Base-by-base conservation (phyloP, 2,888 invertebrate species). In the Leptopilina myrica region DNA sequence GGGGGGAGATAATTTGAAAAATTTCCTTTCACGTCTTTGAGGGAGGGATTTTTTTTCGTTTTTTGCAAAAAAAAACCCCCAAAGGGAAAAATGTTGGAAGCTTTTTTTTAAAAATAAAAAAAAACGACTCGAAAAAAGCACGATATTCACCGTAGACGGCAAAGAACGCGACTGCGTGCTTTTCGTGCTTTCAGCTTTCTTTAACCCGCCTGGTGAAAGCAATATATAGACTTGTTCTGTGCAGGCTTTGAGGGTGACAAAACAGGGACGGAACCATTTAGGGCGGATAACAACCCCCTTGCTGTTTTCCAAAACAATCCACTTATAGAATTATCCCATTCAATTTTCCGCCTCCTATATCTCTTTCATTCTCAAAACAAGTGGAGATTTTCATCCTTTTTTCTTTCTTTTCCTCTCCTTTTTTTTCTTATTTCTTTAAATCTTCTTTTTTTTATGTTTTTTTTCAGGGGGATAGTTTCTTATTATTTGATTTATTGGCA, bases 111-210 rank as follows among this genome's bases (percentile, higher is more conserved):
- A 49, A 49, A 49, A 49, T 1, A 12, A 9, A 49, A 49, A 49
- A 49, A 46, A 49, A 59, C 26, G n/a, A 33, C 26, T 69, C 53
- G 33, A 49, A 49, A 49, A 49, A 49, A 49, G 11, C 53, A 56
- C 40, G 56, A 73, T 53, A 73, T 53, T 73, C 73, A 73, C 73
- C 56, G 14, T 73, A 14, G 56, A 73, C 56, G 73, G 69, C 56
- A 73, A 73, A 73, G 73, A 69, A 56, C 73, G 73, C 73, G 73
- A 73, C 73, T 73, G 73, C 73, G 73, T 73, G 73, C 56, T 73
- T 73, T 73, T 73, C 73, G 56, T 73, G 73, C 73, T 73, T 73
- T 73, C 73, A 56, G 73, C 73, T 73, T 73, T 73, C 73, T 73
- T 43, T 73, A 73, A 66, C 73, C 73, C 56, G 73, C 73, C 73